A percentile compares a stretch with the other conserved stretches of the same genome.
Conservation (phyloP, 1,140 invertebrate species). For the Bombus cullumanus region DNA sequence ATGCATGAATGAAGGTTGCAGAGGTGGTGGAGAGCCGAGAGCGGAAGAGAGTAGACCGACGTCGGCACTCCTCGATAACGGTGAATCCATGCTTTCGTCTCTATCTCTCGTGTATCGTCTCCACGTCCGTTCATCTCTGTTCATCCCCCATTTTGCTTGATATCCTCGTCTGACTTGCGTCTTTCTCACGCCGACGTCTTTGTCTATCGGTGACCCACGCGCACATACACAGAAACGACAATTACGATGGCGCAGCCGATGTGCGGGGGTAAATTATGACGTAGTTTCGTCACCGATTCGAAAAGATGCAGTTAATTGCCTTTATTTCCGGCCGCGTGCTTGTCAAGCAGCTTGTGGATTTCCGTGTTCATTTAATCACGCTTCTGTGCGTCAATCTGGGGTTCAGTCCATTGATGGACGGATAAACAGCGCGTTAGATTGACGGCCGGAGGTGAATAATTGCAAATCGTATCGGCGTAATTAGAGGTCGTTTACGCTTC, state of each 20-base stretch:
- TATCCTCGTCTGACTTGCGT: neutral
- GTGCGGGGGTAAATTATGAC: conserved; percentile 32
- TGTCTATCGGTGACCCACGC: conserved; percentile 26
- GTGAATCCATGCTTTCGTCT: conserved; percentile 14
- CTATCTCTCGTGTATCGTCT: neutral
- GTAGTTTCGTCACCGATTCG: conserved; percentile 33
- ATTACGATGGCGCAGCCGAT: conserved; percentile 37
- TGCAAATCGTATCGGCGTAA: conserved; percentile 19
- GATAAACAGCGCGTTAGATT: neutral
- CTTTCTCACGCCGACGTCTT: neutral
- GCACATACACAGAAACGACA: conserved; percentile 26
- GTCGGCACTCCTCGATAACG: conserved; percentile 16
- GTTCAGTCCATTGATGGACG: conserved; percentile 11
- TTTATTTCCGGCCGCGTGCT: conserved; percentile 23
- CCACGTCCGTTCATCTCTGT: neutral
- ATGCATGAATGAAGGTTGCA: conserved; percentile 69
- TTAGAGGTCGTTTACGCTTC: neutral
- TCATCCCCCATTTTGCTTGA: neutral
- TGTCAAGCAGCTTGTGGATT: neutral
- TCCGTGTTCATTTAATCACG: conserved; percentile 18
- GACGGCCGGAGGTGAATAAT: conserved; percentile 15
- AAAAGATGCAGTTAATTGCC: conserved; percentile 43
- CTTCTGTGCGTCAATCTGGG: conserved; percentile 20
- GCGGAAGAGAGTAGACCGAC: conserved; percentile 39
- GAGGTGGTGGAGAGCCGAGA: conserved; percentile 56